Evolutionary conservation across 2,113 vertebrate species (phyloP), one percentile per base, ranked within the genome.

Genomic region (Labrus mixtus): DNA sequence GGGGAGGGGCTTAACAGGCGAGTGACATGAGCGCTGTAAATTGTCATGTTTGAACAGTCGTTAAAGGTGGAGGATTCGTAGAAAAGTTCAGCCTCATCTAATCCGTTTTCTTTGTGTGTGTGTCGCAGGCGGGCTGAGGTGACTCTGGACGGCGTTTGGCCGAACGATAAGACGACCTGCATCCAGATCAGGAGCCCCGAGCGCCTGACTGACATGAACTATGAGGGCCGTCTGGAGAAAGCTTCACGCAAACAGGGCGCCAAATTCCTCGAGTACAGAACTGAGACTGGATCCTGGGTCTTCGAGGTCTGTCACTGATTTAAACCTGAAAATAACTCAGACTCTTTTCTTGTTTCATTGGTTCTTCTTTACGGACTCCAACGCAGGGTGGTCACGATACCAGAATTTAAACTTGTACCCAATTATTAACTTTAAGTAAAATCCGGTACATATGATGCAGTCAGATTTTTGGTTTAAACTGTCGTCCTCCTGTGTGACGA

Each of bases 261-360:
- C 0, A 96, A 95, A 0, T 99, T 99, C 93, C 95, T 97, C 84
- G 98, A 99, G 48, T 99, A 99, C 81, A 89, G 97, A 1, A 95
- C 96, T 0, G 98, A 99, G 91, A 99, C 96, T 0, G 98, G 98
- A 0, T 99, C 98, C 59, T 99, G 98, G 98, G 96, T 99, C 0
- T 99, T 99, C 55, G 96, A 97, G 96, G 98, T 88, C 17, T 8
- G 76, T 64, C 3, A 0, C 54, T 22, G 8, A 25, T 46, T 15
- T 8, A 48, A 15, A 13, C 4, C 4, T 55, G 37, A 39, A 8
- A 10, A 39, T 39, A 39, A 39, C 37, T 25, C 3, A 25, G 25
- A 25, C 1, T 25, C 25, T 39, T 39, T 39, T 39, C 10, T 41
- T 41, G 39, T 10, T 41, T 41, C 11, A 10, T 39, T 10, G 6